Conservation (phyloP, 2,113 vertebrate species). For the Pygoscelis adeliae region DNA sequence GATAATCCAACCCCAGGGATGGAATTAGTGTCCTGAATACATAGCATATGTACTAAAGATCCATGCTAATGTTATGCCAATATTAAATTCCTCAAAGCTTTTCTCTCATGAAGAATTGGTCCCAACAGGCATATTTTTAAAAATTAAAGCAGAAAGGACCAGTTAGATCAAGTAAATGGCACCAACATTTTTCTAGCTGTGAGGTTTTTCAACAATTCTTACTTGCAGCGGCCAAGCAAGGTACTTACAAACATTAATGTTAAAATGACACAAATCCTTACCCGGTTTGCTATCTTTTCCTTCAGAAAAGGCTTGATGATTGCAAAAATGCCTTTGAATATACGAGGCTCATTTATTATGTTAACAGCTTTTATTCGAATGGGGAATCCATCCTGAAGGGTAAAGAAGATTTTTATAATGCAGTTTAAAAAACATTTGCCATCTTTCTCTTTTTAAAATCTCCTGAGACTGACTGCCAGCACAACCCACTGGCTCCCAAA, state of each 20-base stretch:
- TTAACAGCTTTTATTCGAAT: slow-evolving; percentile 98
- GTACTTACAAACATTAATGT: neutral
- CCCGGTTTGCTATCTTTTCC: slow-evolving; percentile 97
- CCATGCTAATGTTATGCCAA: neutral
- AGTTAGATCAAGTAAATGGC: neutral
- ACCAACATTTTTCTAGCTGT: neutral
- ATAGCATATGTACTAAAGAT: neutral
- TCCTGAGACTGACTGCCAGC: neutral
- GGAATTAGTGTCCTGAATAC: neutral
- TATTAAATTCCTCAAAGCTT: neutral
- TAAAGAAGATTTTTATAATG: slow-evolving; percentile 15
- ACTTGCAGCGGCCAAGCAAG: neutral
- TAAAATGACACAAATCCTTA: slow-evolving; percentile 69
- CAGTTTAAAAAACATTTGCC: neutral
- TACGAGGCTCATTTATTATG: slow-evolving; percentile 94
- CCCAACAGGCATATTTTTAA: neutral
- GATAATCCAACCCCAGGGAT: neutral
- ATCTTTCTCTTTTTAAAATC: neutral
- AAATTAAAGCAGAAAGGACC: neutral
- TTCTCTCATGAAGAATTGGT: neutral
- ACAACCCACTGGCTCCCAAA: neutral
- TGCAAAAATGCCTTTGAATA: slow-evolving; percentile 99
- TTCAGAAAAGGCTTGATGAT: slow-evolving; percentile 98
- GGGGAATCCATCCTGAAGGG: slow-evolving; percentile 91
- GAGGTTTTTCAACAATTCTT: neutral